Evolutionary conservation across 2,113 vertebrate genomes (phyloP).

Genomic region (Mastomys coucha): DNA sequence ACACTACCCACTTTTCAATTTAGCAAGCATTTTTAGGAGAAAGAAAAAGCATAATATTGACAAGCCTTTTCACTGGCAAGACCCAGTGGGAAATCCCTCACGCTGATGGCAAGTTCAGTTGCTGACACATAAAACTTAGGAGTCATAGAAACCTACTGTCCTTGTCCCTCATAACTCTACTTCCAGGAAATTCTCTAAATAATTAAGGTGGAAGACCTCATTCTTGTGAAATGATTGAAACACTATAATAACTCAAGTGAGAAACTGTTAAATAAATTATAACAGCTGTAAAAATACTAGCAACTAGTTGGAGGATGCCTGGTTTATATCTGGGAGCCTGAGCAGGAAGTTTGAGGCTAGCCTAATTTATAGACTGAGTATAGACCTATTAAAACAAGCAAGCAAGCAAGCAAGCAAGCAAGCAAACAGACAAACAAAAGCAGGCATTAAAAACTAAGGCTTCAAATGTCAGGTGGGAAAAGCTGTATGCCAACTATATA

Average conservation of each 20-base stretch:
- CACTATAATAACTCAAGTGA: not conserved
- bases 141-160: not conserved
- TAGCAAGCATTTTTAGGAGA: slow-evolving; percentile 19
- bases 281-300: not conserved
- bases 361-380: not conserved
- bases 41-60: not conserved
- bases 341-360: not conserved
- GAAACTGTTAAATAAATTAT: slow-evolving; percentile 22
- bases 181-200: not conserved
- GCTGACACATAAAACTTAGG: not conserved
- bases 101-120: not conserved
- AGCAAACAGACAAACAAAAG: not conserved
- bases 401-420: not conserved
- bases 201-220: not conserved
- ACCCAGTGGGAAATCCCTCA: not conserved
- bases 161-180: not conserved
- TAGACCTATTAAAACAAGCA: not conserved
- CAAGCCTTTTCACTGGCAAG: not conserved
- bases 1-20: not conserved
- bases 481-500: not conserved
- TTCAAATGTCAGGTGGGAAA: slow-evolving; percentile 10
- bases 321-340: not conserved
- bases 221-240: slow-evolving; percentile 12
- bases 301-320: no score
- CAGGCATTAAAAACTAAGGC: slow-evolving; percentile 17